Evolutionary conservation across 2,888 invertebrate genomes (phyloP), one percentile per base, ranked within the genome.

Genomic region (Sarcophaga subvicina): DNA sequence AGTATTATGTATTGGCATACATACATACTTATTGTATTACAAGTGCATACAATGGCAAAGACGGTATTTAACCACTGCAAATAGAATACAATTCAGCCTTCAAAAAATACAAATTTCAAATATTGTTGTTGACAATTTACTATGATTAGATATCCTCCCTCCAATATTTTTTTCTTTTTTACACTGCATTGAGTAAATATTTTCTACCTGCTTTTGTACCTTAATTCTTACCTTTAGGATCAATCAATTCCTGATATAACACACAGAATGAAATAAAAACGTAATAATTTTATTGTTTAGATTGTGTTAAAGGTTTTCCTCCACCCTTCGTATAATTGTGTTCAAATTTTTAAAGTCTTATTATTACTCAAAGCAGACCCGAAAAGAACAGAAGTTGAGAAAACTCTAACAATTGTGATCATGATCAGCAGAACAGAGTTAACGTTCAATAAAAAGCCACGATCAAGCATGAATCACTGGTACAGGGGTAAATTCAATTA

Each of bases 181-280:
- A 20, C 22, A n/a, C 6, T 54, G 63, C 73, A 70, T 79, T 79
- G 25, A 37, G 10, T 37, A 10, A 37, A 37, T 37, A 37, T 63
- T 82, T 70, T 59, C 59, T 75, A 82, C 85, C 81, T 85, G 78
- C 47, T 75, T 70, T 66, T 85, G 69, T 66, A 71, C 60, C 62
- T 70, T 45, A 14, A 22, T 25, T 64, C 64, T 76, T 22, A 20
- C 27, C 27, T 71, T 27, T 45, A 12, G 25, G 20, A 69, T 86
- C 22, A 75, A 82, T 71, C 79, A 85, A 82, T 78, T 75, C 62
- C 66, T 10, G 54, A 47, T 62, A 47, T 20, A 17, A 75, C 25
- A 77, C n/a, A 22, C 60, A 17, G 2, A 70, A 73, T 11, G 45
- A 71, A 77, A 45, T 17, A 47, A 6, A 69, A 11, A 60, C 27